These are phyloP conservation scores for Hyalella azteca DNA, from an alignment of 2,888 invertebrate species.

Conservation along the genomic window DNA sequence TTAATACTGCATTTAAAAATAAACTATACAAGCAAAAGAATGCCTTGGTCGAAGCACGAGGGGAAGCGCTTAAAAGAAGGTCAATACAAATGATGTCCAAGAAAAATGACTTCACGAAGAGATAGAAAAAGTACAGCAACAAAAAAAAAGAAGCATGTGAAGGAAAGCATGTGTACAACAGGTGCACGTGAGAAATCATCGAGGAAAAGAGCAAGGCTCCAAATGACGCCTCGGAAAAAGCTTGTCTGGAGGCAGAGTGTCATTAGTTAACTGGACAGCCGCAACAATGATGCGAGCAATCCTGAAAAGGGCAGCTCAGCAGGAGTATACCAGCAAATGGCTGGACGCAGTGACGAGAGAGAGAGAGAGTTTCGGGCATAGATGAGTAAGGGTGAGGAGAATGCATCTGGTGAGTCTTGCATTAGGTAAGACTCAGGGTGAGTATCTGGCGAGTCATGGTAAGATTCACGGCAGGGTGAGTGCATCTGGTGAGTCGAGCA, in stretches of 20 bases:
- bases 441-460: too few relatives aligned
- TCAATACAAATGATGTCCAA: background rate
- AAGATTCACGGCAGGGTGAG: too few relatives aligned
- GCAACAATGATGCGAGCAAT: conserved; percentile 30
- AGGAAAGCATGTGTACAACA: background rate
- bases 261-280: conserved; percentile 30
- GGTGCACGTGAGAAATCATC: conserved; percentile 30
- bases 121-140: background rate
- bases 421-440: too few relatives aligned
- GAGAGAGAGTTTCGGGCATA: too few relatives aligned
- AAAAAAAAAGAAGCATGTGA: conserved; percentile 1
- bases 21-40: too few relatives aligned
- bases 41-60: background rate
- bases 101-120: background rate
- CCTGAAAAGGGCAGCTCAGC: background rate
- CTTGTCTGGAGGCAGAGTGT: background rate
- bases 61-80: background rate
- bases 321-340: conserved; percentile 21
- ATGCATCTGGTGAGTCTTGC: too few relatives aligned
- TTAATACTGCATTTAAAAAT: too few relatives aligned
- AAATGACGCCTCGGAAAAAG: conserved; percentile 25
- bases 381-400: too few relatives aligned
- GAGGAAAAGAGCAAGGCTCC: conserved; percentile 4
- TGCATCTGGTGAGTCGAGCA: too few relatives aligned
- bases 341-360: too few relatives aligned